Conservation (phyloP, 53 echinoderm and acorn worm species). For the Hippasteria phrygiana region DNA sequence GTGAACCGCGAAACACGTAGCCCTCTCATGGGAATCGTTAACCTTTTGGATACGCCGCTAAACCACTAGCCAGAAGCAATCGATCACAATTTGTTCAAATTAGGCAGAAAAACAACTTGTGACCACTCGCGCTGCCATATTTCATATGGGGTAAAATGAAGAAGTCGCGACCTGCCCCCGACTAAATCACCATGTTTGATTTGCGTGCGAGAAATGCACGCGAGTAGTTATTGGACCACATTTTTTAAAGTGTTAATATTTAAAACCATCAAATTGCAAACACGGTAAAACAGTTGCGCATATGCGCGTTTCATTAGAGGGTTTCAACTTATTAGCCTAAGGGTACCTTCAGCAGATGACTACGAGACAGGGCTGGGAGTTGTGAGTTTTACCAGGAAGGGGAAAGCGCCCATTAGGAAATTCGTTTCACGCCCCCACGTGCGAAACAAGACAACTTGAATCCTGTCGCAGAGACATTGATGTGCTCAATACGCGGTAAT, state of each 20-base stretch:
- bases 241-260: neutral
- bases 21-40: neutral
- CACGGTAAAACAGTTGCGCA: no score
- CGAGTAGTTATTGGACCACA: neutral
- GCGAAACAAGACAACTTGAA: neutral
- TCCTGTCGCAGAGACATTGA: neutral
- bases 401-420: neutral
- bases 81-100: slow-evolving; percentile 3
- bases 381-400: neutral
- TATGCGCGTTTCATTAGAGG: no score
- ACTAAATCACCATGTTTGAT: neutral
- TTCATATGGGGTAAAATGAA: neutral
- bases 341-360: neutral
- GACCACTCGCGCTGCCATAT: neutral
- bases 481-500: no score
- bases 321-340: neutral
- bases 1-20: no score
- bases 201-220: neutral
- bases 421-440: neutral
- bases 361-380: neutral
- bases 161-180: neutral
- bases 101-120: neutral
- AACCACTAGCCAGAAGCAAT: neutral
- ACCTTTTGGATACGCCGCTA: neutral
- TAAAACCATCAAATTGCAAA: no score